Conservation (phyloP, 2,113 vertebrate genomes). For the Malurus melanocephalus region DNA sequence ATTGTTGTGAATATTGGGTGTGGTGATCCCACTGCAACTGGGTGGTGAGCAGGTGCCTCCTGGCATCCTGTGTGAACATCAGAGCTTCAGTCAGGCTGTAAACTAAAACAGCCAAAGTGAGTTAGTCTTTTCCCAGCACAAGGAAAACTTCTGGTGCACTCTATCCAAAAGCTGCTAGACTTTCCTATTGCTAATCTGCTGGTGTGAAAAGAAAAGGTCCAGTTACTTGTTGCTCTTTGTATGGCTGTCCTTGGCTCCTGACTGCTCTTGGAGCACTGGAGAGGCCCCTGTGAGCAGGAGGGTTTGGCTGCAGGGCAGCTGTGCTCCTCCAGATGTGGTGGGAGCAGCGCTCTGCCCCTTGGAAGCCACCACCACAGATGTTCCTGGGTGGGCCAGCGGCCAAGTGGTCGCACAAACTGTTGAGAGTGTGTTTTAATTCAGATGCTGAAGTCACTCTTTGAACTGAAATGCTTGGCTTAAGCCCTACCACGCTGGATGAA, state of each 20-base stretch:
- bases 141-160: not conserved
- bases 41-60: not conserved
- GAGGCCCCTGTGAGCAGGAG: fast-evolving
- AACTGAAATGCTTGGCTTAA: constrained; percentile 15
- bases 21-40: not conserved
- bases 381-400: fast-evolving
- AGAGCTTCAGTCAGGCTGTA: not conserved
- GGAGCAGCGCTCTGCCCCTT: not conserved
- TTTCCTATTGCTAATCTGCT: not conserved
- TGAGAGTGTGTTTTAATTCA: constrained; percentile 9
- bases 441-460: constrained; percentile 12
- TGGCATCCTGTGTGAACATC: not conserved
- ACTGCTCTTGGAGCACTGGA: not conserved
- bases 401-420: not conserved
- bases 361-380: not conserved
- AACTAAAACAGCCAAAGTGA: not conserved
- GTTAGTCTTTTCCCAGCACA: not conserved
- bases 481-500: not conserved
- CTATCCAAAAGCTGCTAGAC: fast-evolving
- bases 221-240: not conserved
- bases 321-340: not conserved
- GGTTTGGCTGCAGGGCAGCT: not conserved
- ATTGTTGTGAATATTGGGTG: fast-evolving
- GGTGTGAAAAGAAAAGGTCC: not conserved
- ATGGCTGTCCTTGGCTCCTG: fast-evolving